A percentile compares a stretch with the other conserved stretches of the same genome.
Evolutionary conservation across 2,113 vertebrate species (phyloP).

Genomic region (Istiophorus platypterus): DNA sequence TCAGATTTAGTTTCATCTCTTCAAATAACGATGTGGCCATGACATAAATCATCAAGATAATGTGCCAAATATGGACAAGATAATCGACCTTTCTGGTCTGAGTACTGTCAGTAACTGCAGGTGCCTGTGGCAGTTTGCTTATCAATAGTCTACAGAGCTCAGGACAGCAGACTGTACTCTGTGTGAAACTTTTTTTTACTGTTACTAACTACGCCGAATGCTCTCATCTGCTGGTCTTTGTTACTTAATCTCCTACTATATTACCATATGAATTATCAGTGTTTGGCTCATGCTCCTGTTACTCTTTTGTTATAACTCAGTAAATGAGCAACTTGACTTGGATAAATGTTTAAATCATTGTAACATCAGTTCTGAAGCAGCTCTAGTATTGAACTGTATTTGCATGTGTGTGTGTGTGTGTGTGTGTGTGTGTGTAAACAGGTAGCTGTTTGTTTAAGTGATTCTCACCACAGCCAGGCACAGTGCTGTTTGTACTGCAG

Average conservation of each 20-base stretch:
- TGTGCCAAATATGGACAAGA: too few species aligned
- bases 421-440: neutral
- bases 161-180: too few species aligned
- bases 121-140: too few species aligned
- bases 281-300: neutral
- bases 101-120: too few species aligned
- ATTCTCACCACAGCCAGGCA: slow-evolving; percentile 95
- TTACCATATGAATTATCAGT: neutral
- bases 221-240: neutral
- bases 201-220: too few species aligned
- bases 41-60: too few species aligned
- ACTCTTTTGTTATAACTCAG: neutral
- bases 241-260: neutral
- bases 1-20: too few species aligned
- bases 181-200: too few species aligned
- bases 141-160: too few species aligned
- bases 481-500: slow-evolving; percentile 90
- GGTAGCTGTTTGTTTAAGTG: neutral
- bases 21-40: too few species aligned
- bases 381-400: neutral
- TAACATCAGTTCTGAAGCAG: too few species aligned
- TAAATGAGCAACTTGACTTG: neutral
- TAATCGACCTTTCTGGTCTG: too few species aligned
- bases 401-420: neutral
- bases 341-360: neutral